Evolutionary conservation across 2,888 invertebrate genomes (phyloP), one percentile per base, ranked within the genome.

Genomic region (Diploptera punctata): DNA sequence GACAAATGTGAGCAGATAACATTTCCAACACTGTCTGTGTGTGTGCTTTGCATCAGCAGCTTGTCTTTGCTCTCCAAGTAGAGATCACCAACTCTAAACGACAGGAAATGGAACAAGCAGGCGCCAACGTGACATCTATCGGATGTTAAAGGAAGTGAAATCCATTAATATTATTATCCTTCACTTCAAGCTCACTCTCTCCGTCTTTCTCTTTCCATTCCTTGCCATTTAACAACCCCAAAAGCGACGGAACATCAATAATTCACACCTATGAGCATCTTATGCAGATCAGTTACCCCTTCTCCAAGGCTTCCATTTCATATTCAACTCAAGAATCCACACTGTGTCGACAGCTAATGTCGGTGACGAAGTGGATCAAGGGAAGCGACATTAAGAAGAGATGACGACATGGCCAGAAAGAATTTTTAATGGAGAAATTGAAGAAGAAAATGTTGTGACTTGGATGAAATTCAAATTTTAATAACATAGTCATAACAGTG

Each of bases 191-290:
- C n/a, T n/a, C n/a, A n/a, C 61, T 61, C 61, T 33, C 47, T 47
- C 52, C 13, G 1, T 13, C 24, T 7, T 24, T 4, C 24, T 57
- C 29, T n/a, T 57, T n/a, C 57, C 57, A 65, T 65, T 65, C 44
- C 65, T 29, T 47, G 47, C 29, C 65, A 65, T 65, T 65, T 65
- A 65, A 65, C 65, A 26, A 26, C 24, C 57, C 29, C 3, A 57
- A 57, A 29, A 33, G 44, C 26, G 29, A 43, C 26, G 47, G 47
- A 65, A 43, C 47, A 65, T 65, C 65, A 65, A 65, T 65, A 65
- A 65, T 65, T 65, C 65, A 65, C 65, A 65, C 65, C 65, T 65
- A 44, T 65, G 65, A 65, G n/a, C 65, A 47, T 47, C 47, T 57
- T 57, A 54, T 54, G 54, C 54, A 54, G 54, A 54, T 49, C 49